These are phyloP conservation scores for Plecotus auritus DNA, from an alignment of 2,113 vertebrate species.

Conservation along the genomic window DNA sequence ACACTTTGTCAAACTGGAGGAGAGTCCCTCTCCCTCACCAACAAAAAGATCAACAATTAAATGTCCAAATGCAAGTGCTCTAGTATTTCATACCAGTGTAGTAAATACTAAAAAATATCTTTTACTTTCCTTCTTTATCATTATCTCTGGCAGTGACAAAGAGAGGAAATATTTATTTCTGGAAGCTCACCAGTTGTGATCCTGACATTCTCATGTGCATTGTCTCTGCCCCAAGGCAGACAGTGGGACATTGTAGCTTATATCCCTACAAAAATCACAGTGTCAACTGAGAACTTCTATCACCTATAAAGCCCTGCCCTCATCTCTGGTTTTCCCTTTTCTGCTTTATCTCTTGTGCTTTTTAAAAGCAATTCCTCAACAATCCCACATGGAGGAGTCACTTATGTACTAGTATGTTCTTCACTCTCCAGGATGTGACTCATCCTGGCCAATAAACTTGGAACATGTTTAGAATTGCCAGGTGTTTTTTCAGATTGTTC, in stretches of 20 bases:
- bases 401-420: not conserved
- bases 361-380: constrained; percentile 14
- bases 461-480: constrained; percentile 45
- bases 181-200: not conserved
- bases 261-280: not conserved
- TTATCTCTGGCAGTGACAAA: not conserved
- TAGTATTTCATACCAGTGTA: not conserved
- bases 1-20: not conserved
- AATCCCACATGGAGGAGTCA: not conserved
- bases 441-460: constrained; percentile 53
- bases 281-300: not conserved
- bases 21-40: not conserved
- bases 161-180: not conserved
- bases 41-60: not conserved
- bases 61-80: not conserved
- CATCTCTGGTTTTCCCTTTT: not conserved
- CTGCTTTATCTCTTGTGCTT: not conserved
- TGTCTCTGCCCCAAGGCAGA: not conserved
- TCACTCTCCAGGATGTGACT: constrained; percentile 54
- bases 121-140: not conserved
- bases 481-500: constrained; percentile 64
- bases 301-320: not conserved
- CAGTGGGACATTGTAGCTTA: not conserved
- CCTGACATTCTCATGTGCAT: not conserved
- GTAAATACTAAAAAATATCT: not conserved